These are phyloP conservation scores for Xenopus laevis DNA, from an alignment of 2,113 vertebrate genomes.

Conservation along the genomic window DNA sequence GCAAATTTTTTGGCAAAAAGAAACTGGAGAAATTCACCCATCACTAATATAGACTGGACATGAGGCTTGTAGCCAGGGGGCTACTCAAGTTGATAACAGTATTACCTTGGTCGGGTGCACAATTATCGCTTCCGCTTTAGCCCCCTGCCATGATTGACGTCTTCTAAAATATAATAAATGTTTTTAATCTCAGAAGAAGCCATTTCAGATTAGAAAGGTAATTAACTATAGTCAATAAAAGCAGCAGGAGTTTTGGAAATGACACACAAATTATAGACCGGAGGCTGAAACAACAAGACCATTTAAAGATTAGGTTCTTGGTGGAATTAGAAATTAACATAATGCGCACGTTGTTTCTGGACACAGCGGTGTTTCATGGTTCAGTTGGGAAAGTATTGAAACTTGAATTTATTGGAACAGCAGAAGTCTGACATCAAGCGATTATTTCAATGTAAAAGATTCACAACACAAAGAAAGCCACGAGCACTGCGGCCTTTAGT, in stretches of 20 bases:
- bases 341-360: slow-evolving; percentile 27
- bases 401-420: slow-evolving; percentile 18
- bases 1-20: too few relatives aligned
- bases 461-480: too few relatives aligned
- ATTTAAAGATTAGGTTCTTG: slow-evolving; percentile 35
- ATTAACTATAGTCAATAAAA: slow-evolving; percentile 39
- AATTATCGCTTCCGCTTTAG: neutral
- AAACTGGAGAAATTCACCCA: too few relatives aligned
- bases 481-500: too few relatives aligned
- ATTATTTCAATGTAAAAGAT: too few relatives aligned
- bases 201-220: slow-evolving; percentile 31
- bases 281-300: slow-evolving; percentile 15
- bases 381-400: slow-evolving; percentile 30
- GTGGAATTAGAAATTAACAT: slow-evolving; percentile 33
- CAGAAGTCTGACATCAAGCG: too few relatives aligned
- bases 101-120: too few relatives aligned
- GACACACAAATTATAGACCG: slow-evolving; percentile 11
- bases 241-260: neutral
- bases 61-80: too few relatives aligned
- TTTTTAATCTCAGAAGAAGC: slow-evolving; percentile 21
- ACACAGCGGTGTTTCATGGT: slow-evolving; percentile 7
- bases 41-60: too few relatives aligned
- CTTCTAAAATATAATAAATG: slow-evolving; percentile 37
- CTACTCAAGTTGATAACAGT: too few relatives aligned
- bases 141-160: slow-evolving; percentile 18